Evolutionary conservation across 2,888 invertebrate genomes (phyloP), one percentile per base, ranked within the genome.

Genomic region (Ariolimax columbianus): DNA sequence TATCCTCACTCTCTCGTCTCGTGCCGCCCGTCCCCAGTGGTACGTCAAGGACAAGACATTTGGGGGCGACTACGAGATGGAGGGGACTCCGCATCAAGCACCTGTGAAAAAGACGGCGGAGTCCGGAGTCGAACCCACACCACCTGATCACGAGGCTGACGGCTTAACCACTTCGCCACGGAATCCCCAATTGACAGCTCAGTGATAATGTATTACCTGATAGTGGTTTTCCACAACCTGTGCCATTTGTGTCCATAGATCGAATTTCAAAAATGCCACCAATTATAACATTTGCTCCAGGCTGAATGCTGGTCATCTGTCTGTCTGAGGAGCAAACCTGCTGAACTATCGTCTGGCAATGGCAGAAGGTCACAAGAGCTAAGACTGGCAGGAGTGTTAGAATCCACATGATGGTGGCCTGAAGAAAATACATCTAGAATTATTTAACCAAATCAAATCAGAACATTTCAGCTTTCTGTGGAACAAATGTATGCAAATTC

Each of bases 181-280:
- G n/a, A n/a, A n/a, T n/a, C n/a, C n/a, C n/a, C 47, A 47, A 47
- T 47, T 30, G 3, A 63, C 6, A 63, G n/a, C 17, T 63, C 6
- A 66, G 0, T 33, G 14, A 66, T 33, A 66, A 40, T 78, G 17
- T 66, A 47, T 86, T 89, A 91, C 91, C 87, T 84, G 47, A 73
- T 87, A 86, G 36, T 7, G 89, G 89, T 51, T 83, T 73, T 14
- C 91, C 92, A 87, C 92, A 92, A 0, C 89, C 88, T 75, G 86
- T 85, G 3, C 90, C 89, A n/a, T 83, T 86, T 38, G 77, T 36
- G 19, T 87, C 83, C 7, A 85, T 51, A 9, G 75, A 83, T 73
- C 91, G 84, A 63, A 92, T 87, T 14, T 88, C 88, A 86, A 91
- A 91, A 33, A 91, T 80, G 51, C 91, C 91, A 30, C 89, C 91